Evolutionary conservation across 2,888 invertebrate species (phyloP), one percentile per base, ranked within the genome.

Genomic region (Pocota personata): DNA sequence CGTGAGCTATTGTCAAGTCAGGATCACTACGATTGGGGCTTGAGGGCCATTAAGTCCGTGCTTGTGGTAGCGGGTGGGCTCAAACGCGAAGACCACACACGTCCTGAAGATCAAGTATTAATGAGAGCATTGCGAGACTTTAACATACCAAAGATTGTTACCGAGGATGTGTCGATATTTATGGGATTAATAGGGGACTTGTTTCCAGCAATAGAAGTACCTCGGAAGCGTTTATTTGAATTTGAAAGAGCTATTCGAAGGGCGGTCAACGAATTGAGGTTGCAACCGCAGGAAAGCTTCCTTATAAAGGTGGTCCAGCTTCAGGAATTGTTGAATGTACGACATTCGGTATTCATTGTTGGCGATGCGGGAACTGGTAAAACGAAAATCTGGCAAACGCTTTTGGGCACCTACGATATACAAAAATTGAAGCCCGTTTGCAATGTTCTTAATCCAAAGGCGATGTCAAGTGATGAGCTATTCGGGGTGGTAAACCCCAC

Each of bases 21-120:
- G 92, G 98, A 99, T 92, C 99, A 99, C 92, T 99, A 99, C 90
- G 99, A 99, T 93, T 98, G 98, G 98, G 99, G 99, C n/a, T 93
- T 99, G 73, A 93, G 99, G 88, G 98, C 98, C 58, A 98, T 99
- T 90, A 99, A 99, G 92, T 98, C 98, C 64, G 98, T 99, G 21
- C 93, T 99, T 64, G 98, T 98, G 0, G 98, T 98, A 3, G 98
- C 98, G 75, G 99, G 98, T 52, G 96, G 98, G 30, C 93, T 98
- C 57, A 98, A 98, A 94, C 94, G 97, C 88, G 95, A 95, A 71
- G 97, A 97, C 91, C 94, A 95, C 82, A 93, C 93, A 64, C 94
- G 96, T 37, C 96, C 98, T 0, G 98, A 98, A 93, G 98, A 98
- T 92, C 97, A 98, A 94, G 98, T 98, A 48, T 92, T 98, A 82